These are phyloP conservation scores for Adelosebastes latens DNA, from an alignment of 2,797 vertebrate genomes.

Conservation along the genomic window DNA sequence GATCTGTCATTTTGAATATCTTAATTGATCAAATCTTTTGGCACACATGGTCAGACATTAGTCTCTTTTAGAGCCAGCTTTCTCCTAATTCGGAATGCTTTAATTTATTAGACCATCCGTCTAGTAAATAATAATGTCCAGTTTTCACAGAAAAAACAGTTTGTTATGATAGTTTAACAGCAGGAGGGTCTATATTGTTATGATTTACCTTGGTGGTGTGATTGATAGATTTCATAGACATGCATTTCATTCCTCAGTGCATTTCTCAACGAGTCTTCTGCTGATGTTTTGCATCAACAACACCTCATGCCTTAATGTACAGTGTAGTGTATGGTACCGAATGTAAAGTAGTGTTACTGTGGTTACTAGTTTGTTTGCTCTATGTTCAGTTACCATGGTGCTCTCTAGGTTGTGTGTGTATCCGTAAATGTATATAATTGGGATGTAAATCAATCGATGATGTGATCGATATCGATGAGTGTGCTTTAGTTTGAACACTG, in stretches of 20 bases:
- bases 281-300: constrained; percentile 76
- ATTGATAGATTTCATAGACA: constrained; percentile 40
- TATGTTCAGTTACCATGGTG: constrained; percentile 72
- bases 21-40: constrained; percentile 17
- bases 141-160: constrained; percentile 10
- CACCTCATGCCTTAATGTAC: constrained; percentile 89
- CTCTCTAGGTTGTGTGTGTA: constrained; percentile 62
- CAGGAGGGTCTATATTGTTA: constrained; percentile 31
- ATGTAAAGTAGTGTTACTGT: constrained; percentile 73
- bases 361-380: constrained; percentile 65
- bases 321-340: constrained; percentile 74
- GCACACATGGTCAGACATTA: constrained; percentile 26
- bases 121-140: background rate
- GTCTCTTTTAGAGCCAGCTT: constrained; percentile 16
- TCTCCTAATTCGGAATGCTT: constrained; percentile 31
- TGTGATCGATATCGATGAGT: constrained; percentile 38
- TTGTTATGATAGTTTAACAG: constrained; percentile 13
- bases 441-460: constrained; percentile 57
- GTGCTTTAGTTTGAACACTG: constrained; percentile 56
- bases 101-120: background rate
- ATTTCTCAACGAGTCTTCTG: constrained; percentile 62
- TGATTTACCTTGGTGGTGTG: constrained; percentile 46
- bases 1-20: constrained; percentile 20
- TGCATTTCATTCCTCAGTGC: constrained; percentile 67
- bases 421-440: constrained; percentile 66